Evolutionary conservation across 2,113 vertebrate genomes (phyloP), one percentile per base, ranked within the genome.

Genomic region (Typhlomys cinereus): DNA sequence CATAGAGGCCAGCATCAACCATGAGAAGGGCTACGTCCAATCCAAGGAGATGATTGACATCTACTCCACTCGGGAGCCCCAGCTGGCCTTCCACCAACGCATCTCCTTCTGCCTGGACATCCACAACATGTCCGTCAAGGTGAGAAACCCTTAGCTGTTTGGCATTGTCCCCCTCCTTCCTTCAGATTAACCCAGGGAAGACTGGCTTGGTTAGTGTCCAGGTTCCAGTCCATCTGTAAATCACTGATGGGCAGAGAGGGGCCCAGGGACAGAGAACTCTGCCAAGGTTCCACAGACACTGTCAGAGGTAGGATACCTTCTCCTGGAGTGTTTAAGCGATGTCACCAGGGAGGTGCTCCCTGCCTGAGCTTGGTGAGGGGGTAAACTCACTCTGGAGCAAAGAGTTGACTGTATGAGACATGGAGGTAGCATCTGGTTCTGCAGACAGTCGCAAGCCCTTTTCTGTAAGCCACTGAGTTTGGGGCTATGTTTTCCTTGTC

Each of bases 81-180:
- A 99, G 98, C 98, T 99, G 61, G 99, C 99, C 3, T 99, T 99
- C 88, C 99, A 99, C 97, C 99, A 99, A 98, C 98, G 99, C 79
- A 99, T 99, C 98, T 99, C 99, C 91, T 99, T 99, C 98, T 99
- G 99, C 94, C 98, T 99, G 21, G 99, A 99, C 96, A 99, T 99
- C 92, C 99, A 99, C 98, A 99, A 99, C 98, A 99, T 99, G 99
- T 99, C 99, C 0, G 99, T 99, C 90, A 99, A 99, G 99, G 99
- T 99, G 96, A 91, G 97, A 1, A 0, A 23, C 2, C 4, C 0
- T 7, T 1, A 67, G 11, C 66, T 29, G 2, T 25, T 52, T 70
- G 11, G 39, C 66, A 18, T 1, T 6, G 1, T 3, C 1, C 13
- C 62, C 21, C 69, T 25, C 31, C 57, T 4, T 3, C 6, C 44